These are phyloP conservation scores for Tapera naevia DNA, from an alignment of 2,797 vertebrate genomes.

Conservation along the genomic window DNA sequence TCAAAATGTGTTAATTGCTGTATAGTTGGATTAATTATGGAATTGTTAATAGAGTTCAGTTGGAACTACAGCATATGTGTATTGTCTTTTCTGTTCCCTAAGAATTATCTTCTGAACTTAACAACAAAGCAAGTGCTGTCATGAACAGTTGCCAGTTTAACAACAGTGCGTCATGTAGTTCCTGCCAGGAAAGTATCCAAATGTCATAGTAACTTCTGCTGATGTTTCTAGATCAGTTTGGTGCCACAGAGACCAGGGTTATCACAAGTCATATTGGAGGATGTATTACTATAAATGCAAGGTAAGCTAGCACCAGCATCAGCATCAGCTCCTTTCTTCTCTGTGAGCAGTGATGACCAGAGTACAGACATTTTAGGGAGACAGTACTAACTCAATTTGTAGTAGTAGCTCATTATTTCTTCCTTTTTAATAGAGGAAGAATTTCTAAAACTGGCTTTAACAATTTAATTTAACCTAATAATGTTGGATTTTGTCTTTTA, in stretches of 20 bases:
- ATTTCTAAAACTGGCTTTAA: background rate
- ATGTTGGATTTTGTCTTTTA: constrained; percentile 12
- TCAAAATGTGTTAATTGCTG: background rate
- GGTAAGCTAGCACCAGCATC: too few relatives aligned
- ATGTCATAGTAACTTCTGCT: background rate
- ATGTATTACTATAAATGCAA: background rate
- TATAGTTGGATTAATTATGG: background rate
- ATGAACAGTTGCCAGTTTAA: background rate
- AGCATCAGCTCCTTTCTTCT: background rate
- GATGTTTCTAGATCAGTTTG: background rate
- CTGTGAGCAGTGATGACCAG: background rate
- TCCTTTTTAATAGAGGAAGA: background rate
- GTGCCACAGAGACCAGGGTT: background rate
- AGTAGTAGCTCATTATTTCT: background rate
- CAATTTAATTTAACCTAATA: background rate
- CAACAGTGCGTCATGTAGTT: background rate
- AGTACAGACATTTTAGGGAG: background rate
- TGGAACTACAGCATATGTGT: background rate
- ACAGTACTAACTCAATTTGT: background rate
- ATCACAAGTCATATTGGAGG: background rate
- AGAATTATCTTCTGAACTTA: background rate
- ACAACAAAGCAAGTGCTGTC: background rate
- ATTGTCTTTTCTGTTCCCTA: background rate
- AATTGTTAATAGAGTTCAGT: background rate
- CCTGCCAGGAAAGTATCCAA: background rate